Conservation (phyloP, 2,888 invertebrate species). For the Heliconius sara region DNA sequence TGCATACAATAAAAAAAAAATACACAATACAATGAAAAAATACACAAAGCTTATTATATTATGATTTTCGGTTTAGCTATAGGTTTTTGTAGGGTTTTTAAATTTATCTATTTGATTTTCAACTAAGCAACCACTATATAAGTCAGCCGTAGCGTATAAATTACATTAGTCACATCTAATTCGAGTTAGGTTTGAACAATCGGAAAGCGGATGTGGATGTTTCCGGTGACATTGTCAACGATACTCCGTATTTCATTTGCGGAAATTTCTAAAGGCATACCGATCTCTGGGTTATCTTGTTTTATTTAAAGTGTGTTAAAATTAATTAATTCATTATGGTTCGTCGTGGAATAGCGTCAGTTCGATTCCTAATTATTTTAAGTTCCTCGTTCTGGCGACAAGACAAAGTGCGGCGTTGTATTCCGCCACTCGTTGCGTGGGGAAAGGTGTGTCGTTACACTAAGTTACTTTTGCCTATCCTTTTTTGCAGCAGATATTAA, state of each 20-base stretch:
- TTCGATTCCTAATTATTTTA: neutral
- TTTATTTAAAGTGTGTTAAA: neutral
- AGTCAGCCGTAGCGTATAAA: constrained; percentile 5
- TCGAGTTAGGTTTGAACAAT: constrained; percentile 26
- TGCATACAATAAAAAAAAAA: no score
- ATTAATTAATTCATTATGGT: neutral
- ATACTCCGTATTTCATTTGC: constrained; percentile 36
- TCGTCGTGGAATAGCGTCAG: neutral
- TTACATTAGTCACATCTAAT: constrained; percentile 33
- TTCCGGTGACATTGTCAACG: constrained; percentile 49
- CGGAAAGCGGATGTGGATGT: constrained; percentile 52
- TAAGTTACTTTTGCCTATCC: neutral
- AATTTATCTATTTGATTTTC: neutral
- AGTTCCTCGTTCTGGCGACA: neutral
- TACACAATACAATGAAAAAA: no score
- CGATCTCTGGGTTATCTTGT: neutral
- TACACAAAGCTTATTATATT: no score
- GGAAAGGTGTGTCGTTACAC: neutral
- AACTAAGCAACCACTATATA: neutral
- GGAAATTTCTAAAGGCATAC: constrained; percentile 15
- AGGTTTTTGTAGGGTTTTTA: no score
- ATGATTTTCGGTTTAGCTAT: no score
- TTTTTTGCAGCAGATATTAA: neutral
- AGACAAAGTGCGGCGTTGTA: neutral
- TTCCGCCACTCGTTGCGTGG: neutral